Conservation (phyloP, 2,797 vertebrate genomes). For the Lithobates pipiens region DNA sequence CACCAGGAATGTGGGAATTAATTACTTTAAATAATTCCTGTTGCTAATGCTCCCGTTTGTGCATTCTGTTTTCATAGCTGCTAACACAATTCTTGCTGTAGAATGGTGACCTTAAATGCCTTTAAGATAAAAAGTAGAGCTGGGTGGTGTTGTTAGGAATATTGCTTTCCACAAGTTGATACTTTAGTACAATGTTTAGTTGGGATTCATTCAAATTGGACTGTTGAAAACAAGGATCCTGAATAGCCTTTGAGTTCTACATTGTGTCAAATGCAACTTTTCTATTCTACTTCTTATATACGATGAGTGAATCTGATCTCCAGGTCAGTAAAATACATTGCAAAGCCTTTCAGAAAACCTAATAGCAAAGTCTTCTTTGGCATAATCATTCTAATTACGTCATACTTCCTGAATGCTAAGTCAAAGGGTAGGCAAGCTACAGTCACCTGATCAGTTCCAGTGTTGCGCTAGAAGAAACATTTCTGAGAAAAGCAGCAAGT, state of each 20-base stretch:
- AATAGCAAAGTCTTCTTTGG: too few relatives aligned
- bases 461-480: too few relatives aligned
- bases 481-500: too few relatives aligned
- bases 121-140: neutral
- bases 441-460: too few relatives aligned
- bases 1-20: conserved; percentile 53
- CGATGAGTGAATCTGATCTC: too few relatives aligned
- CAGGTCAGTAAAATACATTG: too few relatives aligned
- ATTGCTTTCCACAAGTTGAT: neutral
- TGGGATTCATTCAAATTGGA: neutral
- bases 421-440: too few relatives aligned
- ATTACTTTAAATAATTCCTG: conserved; percentile 53
- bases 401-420: too few relatives aligned
- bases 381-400: too few relatives aligned
- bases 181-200: neutral
- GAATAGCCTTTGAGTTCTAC: neutral
- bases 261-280: neutral
- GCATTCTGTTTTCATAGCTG: conserved; percentile 57
- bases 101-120: conserved; percentile 40
- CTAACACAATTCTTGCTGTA: conserved; percentile 12
- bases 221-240: neutral
- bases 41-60: conserved; percentile 56
- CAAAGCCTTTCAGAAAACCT: too few relatives aligned
- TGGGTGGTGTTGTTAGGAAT: neutral
- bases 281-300: too few relatives aligned